A percentile compares a stretch with the other conserved stretches of the same genome.
phyloP scores from a whole-genome alignment of 53 echinoderm and acorn worm genomes.

The Mesocentrotus franciscanus region DNA sequence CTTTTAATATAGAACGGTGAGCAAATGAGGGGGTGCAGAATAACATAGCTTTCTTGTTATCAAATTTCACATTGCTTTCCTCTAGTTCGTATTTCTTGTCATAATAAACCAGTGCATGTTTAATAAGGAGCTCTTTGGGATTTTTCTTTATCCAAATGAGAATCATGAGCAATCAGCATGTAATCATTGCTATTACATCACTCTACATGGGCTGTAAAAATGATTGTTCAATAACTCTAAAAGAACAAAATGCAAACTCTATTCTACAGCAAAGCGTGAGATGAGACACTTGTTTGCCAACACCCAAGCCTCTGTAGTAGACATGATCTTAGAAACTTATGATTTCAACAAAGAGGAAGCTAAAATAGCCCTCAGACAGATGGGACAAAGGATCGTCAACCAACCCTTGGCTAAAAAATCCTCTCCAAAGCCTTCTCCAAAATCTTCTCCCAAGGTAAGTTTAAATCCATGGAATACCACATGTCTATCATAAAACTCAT shows the following conservation, averaged over 20 bases:
- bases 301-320: conserved; percentile 62
- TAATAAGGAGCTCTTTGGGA: too few relatives aligned
- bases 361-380: not conserved
- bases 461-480: not conserved
- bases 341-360: conserved; percentile 67
- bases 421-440: not conserved
- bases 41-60: too few relatives aligned
- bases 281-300: conserved; percentile 72
- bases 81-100: too few relatives aligned
- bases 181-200: not conserved
- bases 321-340: conserved; percentile 82
- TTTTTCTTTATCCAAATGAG: not conserved
- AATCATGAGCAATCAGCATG: not conserved
- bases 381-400: not conserved
- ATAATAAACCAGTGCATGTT: not conserved
- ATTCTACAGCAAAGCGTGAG: conserved; percentile 66
- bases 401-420: not conserved
- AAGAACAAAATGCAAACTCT: not conserved
- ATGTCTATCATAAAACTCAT: too few relatives aligned
- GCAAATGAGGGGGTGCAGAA: too few relatives aligned
- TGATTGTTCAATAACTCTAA: not conserved
- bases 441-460: conserved; percentile 14
- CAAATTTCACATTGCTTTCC: too few relatives aligned
- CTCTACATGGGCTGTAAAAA: not conserved
- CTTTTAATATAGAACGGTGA: too few relatives aligned